phyloP scores from a whole-genome alignment of 1,140 invertebrate genomes.

The Frieseomelitta varia region DNA sequence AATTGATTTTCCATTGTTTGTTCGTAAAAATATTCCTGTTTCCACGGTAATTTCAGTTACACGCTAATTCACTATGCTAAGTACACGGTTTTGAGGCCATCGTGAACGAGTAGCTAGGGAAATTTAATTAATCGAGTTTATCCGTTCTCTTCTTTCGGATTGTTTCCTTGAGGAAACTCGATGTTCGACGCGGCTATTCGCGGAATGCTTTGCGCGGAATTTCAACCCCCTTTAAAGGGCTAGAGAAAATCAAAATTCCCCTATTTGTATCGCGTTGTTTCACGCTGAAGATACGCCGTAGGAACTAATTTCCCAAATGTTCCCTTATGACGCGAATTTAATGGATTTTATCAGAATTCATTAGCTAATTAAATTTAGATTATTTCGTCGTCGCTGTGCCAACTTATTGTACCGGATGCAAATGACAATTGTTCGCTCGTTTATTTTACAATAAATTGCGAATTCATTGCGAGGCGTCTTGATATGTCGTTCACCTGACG shows the following conservation, averaged over 20 bases:
- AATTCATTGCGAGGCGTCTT: too few species aligned
- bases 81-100: too few species aligned
- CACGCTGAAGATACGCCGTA: not conserved
- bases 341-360: not conserved
- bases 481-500: too few species aligned
- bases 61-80: too few species aligned
- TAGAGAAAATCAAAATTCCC: not conserved
- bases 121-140: conserved; percentile 58
- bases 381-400: not conserved
- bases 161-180: not conserved
- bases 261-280: not conserved
- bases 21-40: too few species aligned
- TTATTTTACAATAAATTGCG: too few species aligned
- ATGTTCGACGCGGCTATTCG: not conserved
- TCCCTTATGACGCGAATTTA: too few species aligned
- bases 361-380: not conserved
- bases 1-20: too few species aligned
- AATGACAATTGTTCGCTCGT: too few species aligned
- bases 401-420: too few species aligned
- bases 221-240: not conserved
- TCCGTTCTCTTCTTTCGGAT: not conserved
- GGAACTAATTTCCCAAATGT: not conserved
- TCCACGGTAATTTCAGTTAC: too few species aligned
- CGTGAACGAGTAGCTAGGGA: too few species aligned
- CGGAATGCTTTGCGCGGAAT: conserved; percentile 10